These are phyloP conservation scores for Hipparchia semele DNA, from an alignment of 2,888 invertebrate species.

Conservation along the genomic window DNA sequence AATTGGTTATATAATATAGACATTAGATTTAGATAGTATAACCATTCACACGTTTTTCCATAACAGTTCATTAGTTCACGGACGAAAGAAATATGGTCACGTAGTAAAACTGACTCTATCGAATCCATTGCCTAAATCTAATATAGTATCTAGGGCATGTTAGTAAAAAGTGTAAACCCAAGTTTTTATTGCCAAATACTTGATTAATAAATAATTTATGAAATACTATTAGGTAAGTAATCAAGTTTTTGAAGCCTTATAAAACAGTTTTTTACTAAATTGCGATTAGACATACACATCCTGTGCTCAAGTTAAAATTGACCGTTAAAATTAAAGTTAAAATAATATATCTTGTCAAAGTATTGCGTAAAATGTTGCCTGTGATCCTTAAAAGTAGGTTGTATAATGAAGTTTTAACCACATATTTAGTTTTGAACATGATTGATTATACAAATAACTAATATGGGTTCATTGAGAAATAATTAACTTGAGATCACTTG, in stretches of 20 bases:
- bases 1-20: too few species aligned
- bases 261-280: slow-evolving; percentile 12
- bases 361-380: slow-evolving; percentile 14
- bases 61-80: not conserved
- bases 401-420: not conserved
- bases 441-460: too few species aligned
- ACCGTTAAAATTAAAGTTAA: slow-evolving; percentile 27
- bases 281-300: slow-evolving; percentile 31
- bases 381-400: not conserved
- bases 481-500: too few species aligned
- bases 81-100: not conserved
- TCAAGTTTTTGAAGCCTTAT: slow-evolving; percentile 18
- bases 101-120: not conserved
- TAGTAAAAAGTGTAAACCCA: slow-evolving; percentile 17
- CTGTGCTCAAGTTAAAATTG: slow-evolving; percentile 35
- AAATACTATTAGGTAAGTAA: slow-evolving; percentile 33
- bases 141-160: slow-evolving; percentile 17
- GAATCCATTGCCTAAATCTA: slow-evolving; percentile 1
- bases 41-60: not conserved
- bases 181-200: slow-evolving; percentile 28
- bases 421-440: too few species aligned
- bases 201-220: slow-evolving; percentile 38
- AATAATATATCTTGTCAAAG: slow-evolving; percentile 29
- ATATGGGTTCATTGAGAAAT: too few species aligned
- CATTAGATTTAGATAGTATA: not conserved